phyloP scores from a whole-genome alignment of 2,888 invertebrate species.

The Venusia cambrica region DNA sequence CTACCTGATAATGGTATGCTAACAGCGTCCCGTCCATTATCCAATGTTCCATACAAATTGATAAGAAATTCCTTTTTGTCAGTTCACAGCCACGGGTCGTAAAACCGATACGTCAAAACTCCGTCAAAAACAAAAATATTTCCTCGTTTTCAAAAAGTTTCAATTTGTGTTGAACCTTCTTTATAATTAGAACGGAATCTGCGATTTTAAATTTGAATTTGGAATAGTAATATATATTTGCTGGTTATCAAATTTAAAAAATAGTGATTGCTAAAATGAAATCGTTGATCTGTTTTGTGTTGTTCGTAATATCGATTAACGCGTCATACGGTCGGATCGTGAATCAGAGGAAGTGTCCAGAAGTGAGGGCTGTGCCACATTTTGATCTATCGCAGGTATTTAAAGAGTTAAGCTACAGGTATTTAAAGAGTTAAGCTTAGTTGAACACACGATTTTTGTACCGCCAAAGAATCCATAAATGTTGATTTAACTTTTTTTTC shows the following conservation, averaged over 20 bases:
- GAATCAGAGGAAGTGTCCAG: conserved; percentile 87
- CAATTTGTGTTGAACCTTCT: background rate
- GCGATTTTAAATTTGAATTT: conserved; percentile 10
- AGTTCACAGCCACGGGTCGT: conserved; percentile 56
- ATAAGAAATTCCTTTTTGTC: conserved; percentile 72
- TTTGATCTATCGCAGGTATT: conserved; percentile 90
- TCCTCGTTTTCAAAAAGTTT: conserved; percentile 9
- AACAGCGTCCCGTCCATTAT: conserved; percentile 61
- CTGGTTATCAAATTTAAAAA: conserved; percentile 15
- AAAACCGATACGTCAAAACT: conserved; percentile 49
- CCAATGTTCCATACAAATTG: conserved; percentile 71
- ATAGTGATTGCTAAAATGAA: too few species aligned
- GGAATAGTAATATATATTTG: too few species aligned
- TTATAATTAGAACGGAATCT: background rate
- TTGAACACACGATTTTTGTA: too few species aligned
- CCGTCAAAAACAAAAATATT: conserved; percentile 1
- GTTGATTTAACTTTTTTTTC: too few species aligned
- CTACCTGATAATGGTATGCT: conserved; percentile 69
- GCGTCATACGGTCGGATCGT: conserved; percentile 53
- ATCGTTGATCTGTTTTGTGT: conserved; percentile 33
- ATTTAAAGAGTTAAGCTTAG: too few species aligned
- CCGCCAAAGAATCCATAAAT: too few species aligned
- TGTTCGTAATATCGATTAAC: conserved; percentile 37
- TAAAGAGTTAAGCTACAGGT: too few species aligned
- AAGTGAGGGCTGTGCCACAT: conserved; percentile 89